Evolutionary conservation across 2,113 vertebrate species (phyloP).

Genomic region (Calyptommatus sinebrachiatus): DNA sequence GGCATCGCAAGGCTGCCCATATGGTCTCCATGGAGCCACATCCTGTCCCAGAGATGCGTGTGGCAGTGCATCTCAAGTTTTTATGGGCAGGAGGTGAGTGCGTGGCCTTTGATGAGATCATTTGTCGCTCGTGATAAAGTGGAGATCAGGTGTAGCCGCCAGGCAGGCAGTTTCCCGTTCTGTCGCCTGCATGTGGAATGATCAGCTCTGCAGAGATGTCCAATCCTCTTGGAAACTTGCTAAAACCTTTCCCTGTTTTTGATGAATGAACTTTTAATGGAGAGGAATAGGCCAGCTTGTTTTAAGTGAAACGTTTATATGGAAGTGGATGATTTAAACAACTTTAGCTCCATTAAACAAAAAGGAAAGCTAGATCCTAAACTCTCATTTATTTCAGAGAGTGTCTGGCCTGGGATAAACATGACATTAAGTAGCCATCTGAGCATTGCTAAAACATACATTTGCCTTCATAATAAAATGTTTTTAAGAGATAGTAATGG

Average conservation of each 20-base stretch:
- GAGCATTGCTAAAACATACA: conserved; percentile 59
- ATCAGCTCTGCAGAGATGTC: conserved; percentile 29
- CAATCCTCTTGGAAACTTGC: conserved; percentile 39
- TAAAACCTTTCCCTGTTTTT: conserved; percentile 36
- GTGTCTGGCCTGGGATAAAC: conserved; percentile 47
- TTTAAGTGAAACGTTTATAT: conserved; percentile 64
- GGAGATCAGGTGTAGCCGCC: conserved; percentile 15
- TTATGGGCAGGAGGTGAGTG: background rate
- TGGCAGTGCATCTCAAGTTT: conserved; percentile 16
- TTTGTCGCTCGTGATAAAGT: conserved; percentile 3
- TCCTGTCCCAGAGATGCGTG: conserved; percentile 9
- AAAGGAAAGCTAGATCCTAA: conserved; percentile 37
- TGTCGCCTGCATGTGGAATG: conserved; percentile 12
- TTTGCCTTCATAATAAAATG: conserved; percentile 65
- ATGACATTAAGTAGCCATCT: conserved; percentile 66
- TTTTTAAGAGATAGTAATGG: conserved; percentile 65
- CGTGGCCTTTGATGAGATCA: background rate
- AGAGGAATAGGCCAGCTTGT: conserved; percentile 44
- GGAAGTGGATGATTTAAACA: conserved; percentile 67
- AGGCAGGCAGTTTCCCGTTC: conserved; percentile 14
- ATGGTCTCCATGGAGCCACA: background rate
- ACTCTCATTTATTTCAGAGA: conserved; percentile 45
- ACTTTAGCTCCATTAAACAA: conserved; percentile 52
- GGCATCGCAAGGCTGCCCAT: background rate
- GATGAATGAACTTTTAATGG: conserved; percentile 62